These are phyloP conservation scores for Paedocypris sp. DNA, from an alignment of 2,113 vertebrate genomes.

Conservation along the genomic window DNA sequence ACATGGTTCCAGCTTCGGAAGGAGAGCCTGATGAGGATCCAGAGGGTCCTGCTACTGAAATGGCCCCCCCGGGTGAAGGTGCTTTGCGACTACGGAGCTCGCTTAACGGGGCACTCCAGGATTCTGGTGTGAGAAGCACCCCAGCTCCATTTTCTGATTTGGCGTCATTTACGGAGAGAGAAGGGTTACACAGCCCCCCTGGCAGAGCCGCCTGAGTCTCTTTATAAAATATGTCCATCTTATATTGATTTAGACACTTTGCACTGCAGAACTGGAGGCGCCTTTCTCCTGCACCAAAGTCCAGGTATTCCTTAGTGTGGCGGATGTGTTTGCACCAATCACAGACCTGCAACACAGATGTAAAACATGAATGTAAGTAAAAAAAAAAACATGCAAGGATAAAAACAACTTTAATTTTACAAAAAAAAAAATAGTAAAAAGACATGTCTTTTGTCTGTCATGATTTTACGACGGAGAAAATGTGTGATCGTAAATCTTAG, in stretches of 20 bases:
- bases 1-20: slow-evolving; percentile 76
- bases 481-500: no score
- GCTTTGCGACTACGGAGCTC: slow-evolving; percentile 81
- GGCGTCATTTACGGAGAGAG: slow-evolving; percentile 74
- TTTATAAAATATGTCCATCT: slow-evolving; percentile 99
- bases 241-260: slow-evolving; percentile 99
- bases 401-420: no score
- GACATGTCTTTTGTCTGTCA: no score
- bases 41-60: slow-evolving; percentile 70
- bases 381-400: no score
- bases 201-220: slow-evolving; percentile 97
- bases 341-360: slow-evolving; percentile 86
- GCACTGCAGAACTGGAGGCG: slow-evolving; percentile 99
- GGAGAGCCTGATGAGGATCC: slow-evolving; percentile 80
- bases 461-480: no score
- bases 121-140: slow-evolving; percentile 95
- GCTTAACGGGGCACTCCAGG: slow-evolving; percentile 87
- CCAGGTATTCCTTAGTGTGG: slow-evolving; percentile 99
- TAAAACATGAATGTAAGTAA: slow-evolving; percentile 31
- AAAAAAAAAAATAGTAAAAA: no score
- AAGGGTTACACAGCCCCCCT: slow-evolving; percentile 82
- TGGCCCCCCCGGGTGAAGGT: slow-evolving; percentile 74
- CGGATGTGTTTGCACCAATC: slow-evolving; percentile 99
- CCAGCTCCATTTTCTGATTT: slow-evolving; percentile 81
- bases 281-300: slow-evolving; percentile 96